A percentile compares a stretch with the other conserved stretches of the same genome.
These are phyloP conservation scores for Tachyglossus aculeatus DNA, from an alignment of 2,797 vertebrate species.

Conservation along the genomic window DNA sequence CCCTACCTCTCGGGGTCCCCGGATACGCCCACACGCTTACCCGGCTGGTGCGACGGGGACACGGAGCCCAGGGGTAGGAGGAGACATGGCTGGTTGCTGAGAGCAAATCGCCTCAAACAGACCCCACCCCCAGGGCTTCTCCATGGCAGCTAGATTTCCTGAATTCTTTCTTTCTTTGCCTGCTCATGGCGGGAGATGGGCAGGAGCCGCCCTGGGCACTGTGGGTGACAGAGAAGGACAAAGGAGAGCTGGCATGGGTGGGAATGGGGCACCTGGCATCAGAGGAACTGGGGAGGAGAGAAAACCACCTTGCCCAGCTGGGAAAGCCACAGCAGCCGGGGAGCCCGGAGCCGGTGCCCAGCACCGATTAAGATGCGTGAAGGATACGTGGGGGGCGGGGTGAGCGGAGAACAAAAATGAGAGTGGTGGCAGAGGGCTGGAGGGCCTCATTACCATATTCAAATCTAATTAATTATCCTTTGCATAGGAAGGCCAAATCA, in stretches of 20 bases:
- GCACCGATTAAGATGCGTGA: slow-evolving; percentile 30
- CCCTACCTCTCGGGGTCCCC: no score
- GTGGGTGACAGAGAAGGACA: background rate
- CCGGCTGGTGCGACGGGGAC: no score
- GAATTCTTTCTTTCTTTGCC: background rate
- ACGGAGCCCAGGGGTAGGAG: background rate
- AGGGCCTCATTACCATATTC: slow-evolving; percentile 65
- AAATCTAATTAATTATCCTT: slow-evolving; percentile 66
- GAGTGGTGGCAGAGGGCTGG: background rate
- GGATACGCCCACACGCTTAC: no score
- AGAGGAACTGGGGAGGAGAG: no score
- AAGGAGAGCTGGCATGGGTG: background rate
- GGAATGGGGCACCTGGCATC: background rate
- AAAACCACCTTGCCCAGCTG: background rate
- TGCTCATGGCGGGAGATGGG: background rate
- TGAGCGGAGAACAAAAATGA: slow-evolving; percentile 32
- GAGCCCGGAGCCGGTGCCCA: background rate
- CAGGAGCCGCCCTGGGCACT: no score
- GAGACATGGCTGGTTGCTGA: slow-evolving; percentile 7
- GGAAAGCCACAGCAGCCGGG: background rate
- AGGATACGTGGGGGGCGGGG: background rate
- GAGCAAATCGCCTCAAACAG: background rate
- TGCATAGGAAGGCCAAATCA: slow-evolving; percentile 61
- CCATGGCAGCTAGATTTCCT: background rate
- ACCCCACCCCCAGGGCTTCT: background rate